Conservation (phyloP, 2,113 vertebrate genomes). For the Pterophyllum scalare region DNA sequence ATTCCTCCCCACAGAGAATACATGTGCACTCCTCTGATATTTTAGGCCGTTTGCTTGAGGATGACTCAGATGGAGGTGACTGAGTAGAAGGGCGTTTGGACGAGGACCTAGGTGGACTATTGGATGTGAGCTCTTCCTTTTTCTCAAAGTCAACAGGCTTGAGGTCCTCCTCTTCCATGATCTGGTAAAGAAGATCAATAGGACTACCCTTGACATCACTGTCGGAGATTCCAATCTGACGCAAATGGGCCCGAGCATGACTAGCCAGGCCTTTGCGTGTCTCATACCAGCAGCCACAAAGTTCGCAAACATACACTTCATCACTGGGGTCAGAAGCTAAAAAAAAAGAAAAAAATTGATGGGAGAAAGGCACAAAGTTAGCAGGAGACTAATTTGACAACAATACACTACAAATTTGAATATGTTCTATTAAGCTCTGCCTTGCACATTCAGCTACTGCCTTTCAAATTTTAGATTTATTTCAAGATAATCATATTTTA, state of each 20-base stretch:
- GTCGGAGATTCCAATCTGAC: slow-evolving; percentile 85
- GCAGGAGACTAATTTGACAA: neutral
- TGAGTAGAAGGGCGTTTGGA: slow-evolving; percentile 67
- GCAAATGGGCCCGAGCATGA: slow-evolving; percentile 89
- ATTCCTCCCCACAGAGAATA: slow-evolving; percentile 80
- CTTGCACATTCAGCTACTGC: neutral
- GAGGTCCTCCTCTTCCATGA: slow-evolving; percentile 86
- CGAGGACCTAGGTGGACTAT: slow-evolving; percentile 55
- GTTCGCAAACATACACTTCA: slow-evolving; percentile 87
- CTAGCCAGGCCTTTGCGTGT: slow-evolving; percentile 89
- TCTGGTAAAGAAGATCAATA: slow-evolving; percentile 86
- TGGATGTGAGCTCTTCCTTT: slow-evolving; percentile 7
- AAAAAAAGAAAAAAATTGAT: slow-evolving; percentile 43
- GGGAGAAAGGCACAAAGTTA: neutral
- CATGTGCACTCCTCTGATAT: slow-evolving; percentile 59
- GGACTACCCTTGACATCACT: slow-evolving; percentile 85
- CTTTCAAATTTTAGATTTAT: neutral
- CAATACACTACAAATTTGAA: neutral
- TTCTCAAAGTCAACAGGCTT: slow-evolving; percentile 63
- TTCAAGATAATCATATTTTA: neutral
- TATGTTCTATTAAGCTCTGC: neutral
- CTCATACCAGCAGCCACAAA: slow-evolving; percentile 93
- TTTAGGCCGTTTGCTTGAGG: slow-evolving; percentile 74
- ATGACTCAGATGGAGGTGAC: slow-evolving; percentile 47
- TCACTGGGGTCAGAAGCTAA: slow-evolving; percentile 81